Evolutionary conservation across 2,888 invertebrate species (phyloP).

Genomic region (Pemphredon lugubris): DNA sequence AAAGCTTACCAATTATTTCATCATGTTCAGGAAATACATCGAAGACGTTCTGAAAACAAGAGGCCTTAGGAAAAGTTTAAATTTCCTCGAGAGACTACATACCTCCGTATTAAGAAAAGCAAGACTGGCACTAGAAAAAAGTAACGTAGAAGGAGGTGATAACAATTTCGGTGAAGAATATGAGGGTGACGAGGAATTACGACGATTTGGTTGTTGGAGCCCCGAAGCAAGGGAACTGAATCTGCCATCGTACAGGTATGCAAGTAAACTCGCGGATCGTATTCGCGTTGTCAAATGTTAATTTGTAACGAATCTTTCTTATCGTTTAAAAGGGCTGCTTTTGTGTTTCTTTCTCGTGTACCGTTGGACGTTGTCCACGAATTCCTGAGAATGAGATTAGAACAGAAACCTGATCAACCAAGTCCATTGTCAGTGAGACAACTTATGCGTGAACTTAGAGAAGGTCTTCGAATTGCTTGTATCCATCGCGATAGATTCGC

Average conservation of each 20-base stretch:
- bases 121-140: slow-evolving; percentile 85
- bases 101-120: slow-evolving; percentile 87
- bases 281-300: background rate
- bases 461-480: slow-evolving; percentile 92
- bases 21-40: slow-evolving; percentile 87
- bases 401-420: slow-evolving; percentile 91
- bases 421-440: slow-evolving; percentile 93
- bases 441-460: slow-evolving; percentile 94
- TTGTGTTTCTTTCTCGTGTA: slow-evolving; percentile 92
- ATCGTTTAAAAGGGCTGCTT: slow-evolving; percentile 84
- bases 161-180: slow-evolving; percentile 69
- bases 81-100: slow-evolving; percentile 89
- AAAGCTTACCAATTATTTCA: background rate
- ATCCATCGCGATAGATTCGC: slow-evolving; percentile 90
- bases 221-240: slow-evolving; percentile 88
- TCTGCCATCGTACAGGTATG: slow-evolving; percentile 89
- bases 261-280: background rate
- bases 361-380: slow-evolving; percentile 96
- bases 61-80: slow-evolving; percentile 91
- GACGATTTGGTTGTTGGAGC: slow-evolving; percentile 89
- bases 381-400: slow-evolving; percentile 92
- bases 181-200: slow-evolving; percentile 82
- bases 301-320: background rate
- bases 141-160: slow-evolving; percentile 55
- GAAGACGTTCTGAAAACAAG: slow-evolving; percentile 93